Evolutionary conservation across 2,797 vertebrate species (phyloP).

Genomic region (Luscinia luscinia): DNA sequence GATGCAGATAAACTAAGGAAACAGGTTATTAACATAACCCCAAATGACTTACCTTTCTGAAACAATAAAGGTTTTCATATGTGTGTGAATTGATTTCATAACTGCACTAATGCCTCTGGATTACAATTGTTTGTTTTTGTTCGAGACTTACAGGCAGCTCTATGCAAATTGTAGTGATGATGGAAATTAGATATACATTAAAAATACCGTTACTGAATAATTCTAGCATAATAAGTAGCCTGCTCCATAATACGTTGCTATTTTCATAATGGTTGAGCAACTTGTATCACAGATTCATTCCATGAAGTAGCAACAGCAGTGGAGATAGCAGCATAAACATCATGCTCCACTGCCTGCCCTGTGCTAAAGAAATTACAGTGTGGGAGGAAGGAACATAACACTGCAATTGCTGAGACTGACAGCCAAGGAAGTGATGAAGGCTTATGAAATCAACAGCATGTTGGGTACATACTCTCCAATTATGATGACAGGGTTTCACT

Average conservation of each 20-base stretch:
- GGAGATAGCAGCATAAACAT: conserved; percentile 33
- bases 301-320: conserved; percentile 3
- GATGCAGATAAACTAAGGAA: background rate
- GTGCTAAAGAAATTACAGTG: conserved; percentile 9
- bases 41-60: background rate
- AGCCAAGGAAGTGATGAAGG: conserved; percentile 8
- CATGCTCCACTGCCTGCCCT: conserved; percentile 36
- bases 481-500: background rate
- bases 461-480: background rate
- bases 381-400: conserved; percentile 2
- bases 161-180: background rate
- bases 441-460: conserved; percentile 18
- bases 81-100: background rate
- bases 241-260: background rate
- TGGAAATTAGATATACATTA: background rate
- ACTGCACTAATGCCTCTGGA: background rate
- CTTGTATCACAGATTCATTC: background rate
- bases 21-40: background rate
- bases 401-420: conserved; percentile 1
- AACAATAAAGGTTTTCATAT: background rate
- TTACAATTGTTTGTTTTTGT: background rate
- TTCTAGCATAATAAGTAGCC: background rate
- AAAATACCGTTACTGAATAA: background rate
- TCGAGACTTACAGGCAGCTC: background rate
- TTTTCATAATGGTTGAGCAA: background rate